Evolutionary conservation across 2,888 invertebrate genomes (phyloP).

Genomic region (Amiota minor): DNA sequence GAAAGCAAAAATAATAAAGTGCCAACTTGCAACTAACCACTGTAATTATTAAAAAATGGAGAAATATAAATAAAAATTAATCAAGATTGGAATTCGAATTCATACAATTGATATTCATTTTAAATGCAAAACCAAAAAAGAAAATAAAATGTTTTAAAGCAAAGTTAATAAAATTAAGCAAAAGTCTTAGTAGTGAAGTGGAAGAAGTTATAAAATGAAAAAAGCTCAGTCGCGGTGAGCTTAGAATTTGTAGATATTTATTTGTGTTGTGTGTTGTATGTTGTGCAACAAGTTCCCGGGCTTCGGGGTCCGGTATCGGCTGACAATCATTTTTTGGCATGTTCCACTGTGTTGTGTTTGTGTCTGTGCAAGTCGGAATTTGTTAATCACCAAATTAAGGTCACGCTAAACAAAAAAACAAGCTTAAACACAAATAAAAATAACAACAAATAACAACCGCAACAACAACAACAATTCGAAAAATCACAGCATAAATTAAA

Average conservation of each 20-base stretch:
- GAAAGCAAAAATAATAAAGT: not conserved
- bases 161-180: too few relatives aligned
- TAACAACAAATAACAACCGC: not conserved
- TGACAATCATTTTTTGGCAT: not conserved
- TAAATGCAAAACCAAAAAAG: too few relatives aligned
- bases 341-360: not conserved
- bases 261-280: not conserved
- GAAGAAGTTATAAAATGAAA: too few relatives aligned
- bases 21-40: not conserved
- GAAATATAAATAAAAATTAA: not conserved
- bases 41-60: not conserved
- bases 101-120: too few relatives aligned
- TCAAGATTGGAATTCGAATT: not conserved
- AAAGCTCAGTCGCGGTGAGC: too few relatives aligned
- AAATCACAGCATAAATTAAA: conserved; percentile 10
- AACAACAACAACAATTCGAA: not conserved
- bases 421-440: not conserved
- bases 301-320: not conserved
- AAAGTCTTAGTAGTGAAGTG: too few relatives aligned
- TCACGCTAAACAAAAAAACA: conserved; percentile 5
- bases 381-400: conserved; percentile 27
- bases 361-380: conserved; percentile 12
- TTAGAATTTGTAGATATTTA: not conserved
- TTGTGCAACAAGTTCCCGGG: conserved; percentile 19
- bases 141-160: too few relatives aligned